A percentile compares a stretch with the other conserved stretches of the same genome.
Evolutionary conservation across 2,888 invertebrate species (phyloP).

Genomic region (Sisyra nigra): DNA sequence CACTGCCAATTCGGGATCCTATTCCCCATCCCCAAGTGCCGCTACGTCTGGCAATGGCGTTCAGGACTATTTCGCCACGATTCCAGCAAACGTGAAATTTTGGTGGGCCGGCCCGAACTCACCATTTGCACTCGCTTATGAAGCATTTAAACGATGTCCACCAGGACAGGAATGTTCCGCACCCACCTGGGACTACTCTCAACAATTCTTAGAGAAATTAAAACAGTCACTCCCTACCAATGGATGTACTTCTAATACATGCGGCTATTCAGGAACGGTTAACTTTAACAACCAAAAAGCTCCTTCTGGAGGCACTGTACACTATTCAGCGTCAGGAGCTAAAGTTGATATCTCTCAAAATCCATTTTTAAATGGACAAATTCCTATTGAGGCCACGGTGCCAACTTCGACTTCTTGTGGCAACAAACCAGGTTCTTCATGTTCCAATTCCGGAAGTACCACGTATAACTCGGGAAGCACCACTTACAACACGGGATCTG

Average conservation of each 20-base stretch:
- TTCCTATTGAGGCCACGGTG: background rate
- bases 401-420: background rate
- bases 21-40: no score
- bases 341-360: slow-evolving; percentile 17
- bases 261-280: slow-evolving; percentile 8
- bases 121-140: slow-evolving; percentile 34
- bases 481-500: slow-evolving; percentile 3
- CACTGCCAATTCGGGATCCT: no score
- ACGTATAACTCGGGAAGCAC: background rate
- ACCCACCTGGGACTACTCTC: slow-evolving; percentile 12
- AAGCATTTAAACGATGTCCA: slow-evolving; percentile 23
- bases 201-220: background rate
- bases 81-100: slow-evolving; percentile 19
- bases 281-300: background rate
- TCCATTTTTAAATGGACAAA: slow-evolving; percentile 19
- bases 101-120: slow-evolving; percentile 46
- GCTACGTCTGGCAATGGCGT: no score
- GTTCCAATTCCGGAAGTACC: background rate
- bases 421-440: slow-evolving; percentile 1
- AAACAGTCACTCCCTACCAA: slow-evolving; percentile 8
- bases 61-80: no score
- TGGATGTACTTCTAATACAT: slow-evolving; percentile 9
- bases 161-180: slow-evolving; percentile 18
- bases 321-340: background rate
- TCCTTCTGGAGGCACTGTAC: slow-evolving; percentile 3